phyloP scores from a whole-genome alignment of 2,888 invertebrate species.

The Bombylius major region DNA sequence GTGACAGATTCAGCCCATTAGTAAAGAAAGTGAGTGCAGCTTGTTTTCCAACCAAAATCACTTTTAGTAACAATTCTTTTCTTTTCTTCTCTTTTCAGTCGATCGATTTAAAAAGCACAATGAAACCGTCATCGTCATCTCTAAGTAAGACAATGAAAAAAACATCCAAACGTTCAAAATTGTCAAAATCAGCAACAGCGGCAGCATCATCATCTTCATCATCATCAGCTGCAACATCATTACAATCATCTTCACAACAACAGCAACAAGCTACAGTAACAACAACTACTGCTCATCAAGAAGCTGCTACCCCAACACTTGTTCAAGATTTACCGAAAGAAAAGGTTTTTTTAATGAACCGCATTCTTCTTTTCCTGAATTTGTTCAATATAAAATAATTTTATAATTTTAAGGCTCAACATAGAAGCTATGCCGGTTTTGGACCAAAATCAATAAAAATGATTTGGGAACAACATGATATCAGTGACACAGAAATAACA shows the following conservation, averaged over 20 bases:
- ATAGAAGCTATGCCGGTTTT: constrained; percentile 29
- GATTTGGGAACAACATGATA: constrained; percentile 36
- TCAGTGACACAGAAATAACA: constrained; percentile 30
- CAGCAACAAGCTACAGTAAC: constrained; percentile 14
- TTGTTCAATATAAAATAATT: neutral
- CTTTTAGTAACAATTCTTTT: too few species aligned
- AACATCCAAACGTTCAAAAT: constrained; percentile 28
- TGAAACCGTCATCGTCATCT: constrained; percentile 18
- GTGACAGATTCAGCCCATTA: too few species aligned
- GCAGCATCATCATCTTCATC: constrained; percentile 26
- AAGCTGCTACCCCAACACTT: constrained; percentile 16
- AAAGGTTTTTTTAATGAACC: neutral
- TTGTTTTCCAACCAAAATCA: too few species aligned
- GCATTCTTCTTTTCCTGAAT: too few species aligned
- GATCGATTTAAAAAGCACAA: neutral
- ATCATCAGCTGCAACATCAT: constrained; percentile 18
- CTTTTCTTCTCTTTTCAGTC: too few species aligned
- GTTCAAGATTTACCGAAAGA: constrained; percentile 10
- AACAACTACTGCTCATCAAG: constrained; percentile 15
- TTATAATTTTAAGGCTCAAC: constrained; percentile 20
- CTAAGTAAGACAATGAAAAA: constrained; percentile 28
- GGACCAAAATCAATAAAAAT: constrained; percentile 32
- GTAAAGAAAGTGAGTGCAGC: too few species aligned
- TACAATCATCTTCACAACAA: constrained; percentile 17
- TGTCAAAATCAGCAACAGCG: constrained; percentile 18